These are phyloP conservation scores for Oncorhynchus kisutch DNA, from an alignment of 2,113 vertebrate genomes.

Conservation along the genomic window DNA sequence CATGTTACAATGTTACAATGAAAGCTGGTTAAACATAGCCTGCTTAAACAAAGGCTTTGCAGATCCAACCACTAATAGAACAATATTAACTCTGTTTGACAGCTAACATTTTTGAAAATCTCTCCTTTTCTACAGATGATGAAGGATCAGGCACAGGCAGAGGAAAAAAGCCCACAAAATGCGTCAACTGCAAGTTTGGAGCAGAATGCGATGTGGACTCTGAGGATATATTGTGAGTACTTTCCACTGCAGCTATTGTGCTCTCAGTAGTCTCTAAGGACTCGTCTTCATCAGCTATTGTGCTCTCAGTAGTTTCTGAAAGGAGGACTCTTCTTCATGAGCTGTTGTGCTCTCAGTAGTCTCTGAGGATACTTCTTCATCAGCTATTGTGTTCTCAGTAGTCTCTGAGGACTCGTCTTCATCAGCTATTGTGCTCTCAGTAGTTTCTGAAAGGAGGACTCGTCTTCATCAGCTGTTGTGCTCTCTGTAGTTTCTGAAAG, in stretches of 20 bases:
- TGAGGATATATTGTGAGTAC: slow-evolving; percentile 89
- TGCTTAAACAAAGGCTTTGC: background rate
- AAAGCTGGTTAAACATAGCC: background rate
- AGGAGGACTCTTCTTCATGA: too few relatives aligned
- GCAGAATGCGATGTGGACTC: slow-evolving; percentile 98
- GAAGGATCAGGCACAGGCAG: slow-evolving; percentile 91
- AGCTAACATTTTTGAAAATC: background rate
- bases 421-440: too few relatives aligned
- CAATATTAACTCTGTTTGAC: background rate
- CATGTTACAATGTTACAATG: background rate
- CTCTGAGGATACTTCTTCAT: too few relatives aligned
- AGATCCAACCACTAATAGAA: background rate
- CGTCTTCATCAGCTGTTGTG: background rate
- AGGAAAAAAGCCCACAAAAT: slow-evolving; percentile 90
- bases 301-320: too few relatives aligned
- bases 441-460: too few relatives aligned
- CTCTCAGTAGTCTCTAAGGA: too few relatives aligned
- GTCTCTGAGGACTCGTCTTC: background rate
- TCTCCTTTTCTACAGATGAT: slow-evolving; percentile 76
- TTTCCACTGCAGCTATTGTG: background rate
- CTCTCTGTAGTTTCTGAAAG: background rate
- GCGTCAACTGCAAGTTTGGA: slow-evolving; percentile 94
- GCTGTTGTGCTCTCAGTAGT: too few relatives aligned
- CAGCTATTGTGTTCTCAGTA: background rate
- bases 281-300: too few relatives aligned